Percentiles rank a stretch among this genome's conserved stretches.
Evolutionary conservation across 1,140 invertebrate species (phyloP).

Genomic region (Drosophila baimaii): DNA sequence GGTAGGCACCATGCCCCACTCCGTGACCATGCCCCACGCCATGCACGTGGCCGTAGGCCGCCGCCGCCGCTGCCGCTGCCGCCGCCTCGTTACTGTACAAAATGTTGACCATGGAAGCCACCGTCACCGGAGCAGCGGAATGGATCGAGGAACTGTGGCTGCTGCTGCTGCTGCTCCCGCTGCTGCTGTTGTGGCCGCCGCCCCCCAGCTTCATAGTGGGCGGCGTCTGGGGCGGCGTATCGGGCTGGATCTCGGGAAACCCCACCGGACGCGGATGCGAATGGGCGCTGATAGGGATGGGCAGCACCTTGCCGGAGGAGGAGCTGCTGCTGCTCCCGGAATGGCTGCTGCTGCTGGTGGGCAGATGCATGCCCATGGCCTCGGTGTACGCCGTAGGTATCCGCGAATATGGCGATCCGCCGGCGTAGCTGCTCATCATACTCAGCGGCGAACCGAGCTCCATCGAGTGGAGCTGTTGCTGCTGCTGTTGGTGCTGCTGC

Average conservation of each 20-base stretch:
- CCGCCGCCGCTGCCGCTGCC: background rate
- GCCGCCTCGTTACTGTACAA: slow-evolving; percentile 82
- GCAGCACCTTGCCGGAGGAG: slow-evolving; percentile 69
- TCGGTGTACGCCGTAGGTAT: slow-evolving; percentile 82
- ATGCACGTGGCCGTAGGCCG: background rate
- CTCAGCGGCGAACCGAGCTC: slow-evolving; percentile 78
- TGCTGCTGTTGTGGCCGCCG: slow-evolving; percentile 44
- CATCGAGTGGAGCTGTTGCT: slow-evolving; percentile 56
- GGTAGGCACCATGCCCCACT: slow-evolving; percentile 85
- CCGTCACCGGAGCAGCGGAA: slow-evolving; percentile 84
- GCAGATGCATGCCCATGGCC: slow-evolving; percentile 73
- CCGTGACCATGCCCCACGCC: slow-evolving; percentile 29
- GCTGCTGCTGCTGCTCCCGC: slow-evolving; percentile 35
- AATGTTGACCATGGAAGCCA: slow-evolving; percentile 85
- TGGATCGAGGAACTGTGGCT: slow-evolving; percentile 62
- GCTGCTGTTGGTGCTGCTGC: slow-evolving; percentile 30
- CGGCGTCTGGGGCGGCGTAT: slow-evolving; percentile 94
- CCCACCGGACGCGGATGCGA: slow-evolving; percentile 85
- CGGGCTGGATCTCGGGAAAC: slow-evolving; percentile 94
- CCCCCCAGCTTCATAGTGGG: slow-evolving; percentile 93
- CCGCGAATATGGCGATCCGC: slow-evolving; percentile 83
- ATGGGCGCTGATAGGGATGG: slow-evolving; percentile 76
- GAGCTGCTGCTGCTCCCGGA: slow-evolving; percentile 24
- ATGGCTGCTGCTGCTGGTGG: slow-evolving; percentile 26
- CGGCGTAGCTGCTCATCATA: slow-evolving; percentile 84